These are phyloP conservation scores for Bombus haemorrhoidalis DNA, from an alignment of 1,140 invertebrate genomes.

Conservation along the genomic window DNA sequence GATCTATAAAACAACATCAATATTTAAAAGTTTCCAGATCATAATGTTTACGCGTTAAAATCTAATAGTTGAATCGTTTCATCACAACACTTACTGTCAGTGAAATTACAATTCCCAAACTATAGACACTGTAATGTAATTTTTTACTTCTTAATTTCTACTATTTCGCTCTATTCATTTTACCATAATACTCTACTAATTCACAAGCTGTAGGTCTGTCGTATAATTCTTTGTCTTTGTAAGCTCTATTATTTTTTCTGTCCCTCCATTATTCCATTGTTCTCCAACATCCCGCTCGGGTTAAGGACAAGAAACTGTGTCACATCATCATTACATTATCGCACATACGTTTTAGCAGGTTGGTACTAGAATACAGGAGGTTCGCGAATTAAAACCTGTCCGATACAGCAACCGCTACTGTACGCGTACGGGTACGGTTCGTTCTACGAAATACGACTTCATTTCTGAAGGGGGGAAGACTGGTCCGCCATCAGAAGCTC, in stretches of 20 bases:
- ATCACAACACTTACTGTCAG: not conserved
- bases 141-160: not conserved
- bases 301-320: not conserved
- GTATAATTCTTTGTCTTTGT: not conserved
- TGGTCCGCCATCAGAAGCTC: slow-evolving; percentile 20
- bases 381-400: not conserved
- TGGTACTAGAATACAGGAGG: not conserved
- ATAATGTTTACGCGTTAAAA: not conserved
- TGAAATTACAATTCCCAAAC: not conserved
- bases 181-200: not conserved
- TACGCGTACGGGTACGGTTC: not conserved
- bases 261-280: not conserved
- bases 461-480: slow-evolving; percentile 8
- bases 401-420: no score
- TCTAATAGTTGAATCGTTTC: not conserved
- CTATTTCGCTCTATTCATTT: not conserved
- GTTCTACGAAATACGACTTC: slow-evolving; percentile 45
- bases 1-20: not conserved
- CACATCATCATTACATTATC: not conserved
- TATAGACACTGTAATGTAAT: not conserved
- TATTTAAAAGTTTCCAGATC: not conserved
- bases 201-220: not conserved
- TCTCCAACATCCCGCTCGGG: not conserved
- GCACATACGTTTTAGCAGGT: not conserved
- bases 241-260: not conserved